phyloP scores from a whole-genome alignment of 2,888 invertebrate species.

The Micropterix aruncella region DNA sequence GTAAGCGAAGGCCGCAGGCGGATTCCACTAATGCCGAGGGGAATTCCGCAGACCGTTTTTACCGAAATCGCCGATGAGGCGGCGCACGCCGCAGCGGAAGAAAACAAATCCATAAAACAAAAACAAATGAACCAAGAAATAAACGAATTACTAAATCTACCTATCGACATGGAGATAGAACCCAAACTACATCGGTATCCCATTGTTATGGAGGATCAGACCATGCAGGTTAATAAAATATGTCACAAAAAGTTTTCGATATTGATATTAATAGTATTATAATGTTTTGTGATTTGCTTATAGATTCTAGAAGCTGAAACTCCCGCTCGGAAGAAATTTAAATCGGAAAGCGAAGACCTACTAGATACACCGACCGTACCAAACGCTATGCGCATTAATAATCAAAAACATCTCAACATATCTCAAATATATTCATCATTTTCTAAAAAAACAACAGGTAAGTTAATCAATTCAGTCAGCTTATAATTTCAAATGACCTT shows the following conservation, averaged over 20 bases:
- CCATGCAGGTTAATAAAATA: conserved; percentile 13
- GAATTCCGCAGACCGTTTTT: conserved; percentile 75
- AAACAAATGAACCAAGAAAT: neutral
- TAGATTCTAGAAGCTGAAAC: conserved; percentile 35
- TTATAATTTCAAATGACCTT: neutral
- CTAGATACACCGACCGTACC: conserved; percentile 19
- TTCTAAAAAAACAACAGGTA: conserved; percentile 32
- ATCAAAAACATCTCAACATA: conserved; percentile 34
- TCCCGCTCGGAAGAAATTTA: conserved; percentile 29
- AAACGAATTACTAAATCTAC: neutral
- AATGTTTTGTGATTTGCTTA: conserved; percentile 11
- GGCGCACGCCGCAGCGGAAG: conserved; percentile 47
- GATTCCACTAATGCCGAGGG: conserved; percentile 69
- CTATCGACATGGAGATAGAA: conserved; percentile 16
- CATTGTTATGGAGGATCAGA: conserved; percentile 33
- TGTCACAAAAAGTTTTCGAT: neutral
- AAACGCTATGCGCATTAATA: conserved; percentile 28
- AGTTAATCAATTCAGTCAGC: too few relatives aligned
- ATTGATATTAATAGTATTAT: neutral
- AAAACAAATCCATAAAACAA: conserved; percentile 24
- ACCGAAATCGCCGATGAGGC: conserved; percentile 72
- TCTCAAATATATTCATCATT: conserved; percentile 36
- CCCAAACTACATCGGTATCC: conserved; percentile 26
- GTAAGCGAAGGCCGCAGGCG: conserved; percentile 73
- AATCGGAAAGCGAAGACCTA: conserved; percentile 23